Evolutionary conservation across 2,797 vertebrate species (phyloP).

Genomic region (Brachyrhaphis roseni): DNA sequence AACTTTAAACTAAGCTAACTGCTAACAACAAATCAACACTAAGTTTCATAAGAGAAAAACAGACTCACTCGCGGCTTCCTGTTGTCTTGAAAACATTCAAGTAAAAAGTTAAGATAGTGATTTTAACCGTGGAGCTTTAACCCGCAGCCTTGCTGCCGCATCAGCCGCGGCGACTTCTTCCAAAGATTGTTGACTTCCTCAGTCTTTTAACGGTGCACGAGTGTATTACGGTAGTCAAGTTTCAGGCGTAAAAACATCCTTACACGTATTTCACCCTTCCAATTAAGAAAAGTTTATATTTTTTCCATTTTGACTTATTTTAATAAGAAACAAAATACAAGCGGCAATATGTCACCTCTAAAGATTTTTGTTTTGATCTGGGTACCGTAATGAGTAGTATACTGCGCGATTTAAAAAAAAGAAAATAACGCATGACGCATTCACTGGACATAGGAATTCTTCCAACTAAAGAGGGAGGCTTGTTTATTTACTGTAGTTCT

Average conservation of each 20-base stretch:
- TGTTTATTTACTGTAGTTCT: not conserved
- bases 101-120: not conserved
- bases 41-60: fast-evolving
- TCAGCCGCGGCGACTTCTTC: not conserved
- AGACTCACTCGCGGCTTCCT: constrained; percentile 11
- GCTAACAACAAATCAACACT: not conserved
- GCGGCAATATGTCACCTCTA: too few species aligned
- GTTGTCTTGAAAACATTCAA: not conserved
- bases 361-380: not conserved
- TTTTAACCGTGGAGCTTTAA: not conserved
- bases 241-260: not conserved
- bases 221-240: not conserved
- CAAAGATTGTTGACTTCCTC: too few species aligned
- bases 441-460: not conserved
- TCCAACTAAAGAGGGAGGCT: too few species aligned
- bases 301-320: not conserved
- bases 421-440: not conserved
- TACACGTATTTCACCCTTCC: not conserved
- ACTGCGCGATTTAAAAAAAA: too few species aligned
- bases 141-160: not conserved
- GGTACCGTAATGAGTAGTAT: not conserved
- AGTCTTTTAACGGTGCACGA: not conserved
- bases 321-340: not conserved
- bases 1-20: not conserved
- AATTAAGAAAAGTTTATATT: not conserved